Base-by-base conservation (phyloP, 1,140 invertebrate genomes). In the Drosophila nigrodunni region DNA sequence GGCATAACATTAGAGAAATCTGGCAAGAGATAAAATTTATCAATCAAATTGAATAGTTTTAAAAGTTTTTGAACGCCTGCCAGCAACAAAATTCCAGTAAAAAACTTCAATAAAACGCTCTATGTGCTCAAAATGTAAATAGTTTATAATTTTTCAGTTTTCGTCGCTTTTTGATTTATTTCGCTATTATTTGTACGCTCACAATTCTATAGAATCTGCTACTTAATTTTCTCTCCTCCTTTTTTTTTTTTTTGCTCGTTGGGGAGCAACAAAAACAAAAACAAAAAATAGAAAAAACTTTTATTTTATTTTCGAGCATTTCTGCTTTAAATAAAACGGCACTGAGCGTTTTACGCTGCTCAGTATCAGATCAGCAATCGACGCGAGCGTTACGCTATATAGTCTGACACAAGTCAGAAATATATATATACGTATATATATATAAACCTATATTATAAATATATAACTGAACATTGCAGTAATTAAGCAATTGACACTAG, bases 321-420 rank as follows among this genome's bases (percentile, higher is more conserved):
- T 86, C 74, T 57, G 10, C 49, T 62, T 81, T 41, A 74, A 88
- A 87, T 82, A 88, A 83, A 87, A 78, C 64, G 67, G 15, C 47
- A 64, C 74, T 50, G 77, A 83, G 74, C 74, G 55, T n/a, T 54
- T 54, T 37, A 76, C 73, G 57, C 59, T 15, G 50, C 73, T 80
- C 83, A 87, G 83, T 87, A 83, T 68, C 85, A 82, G 74, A 78
- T 49, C 68, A 75, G 50, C 80, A 54, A 88, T 82, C 83, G 85
- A 55, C 77, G 85, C 85, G 83, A 89, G 65, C 80, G 85, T 78
- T 83, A 72, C 85, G 77, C 75, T 66, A 68, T 60, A 55, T 30
- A 30, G 25, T 68, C 44, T 70, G 69, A 75, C 41, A 75, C 35
- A 47, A 62, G 34, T 72, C 60, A 47, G 15, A 64, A 74, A 80